Conservation (phyloP, 2,888 invertebrate species). For the Campoplex capitator region DNA sequence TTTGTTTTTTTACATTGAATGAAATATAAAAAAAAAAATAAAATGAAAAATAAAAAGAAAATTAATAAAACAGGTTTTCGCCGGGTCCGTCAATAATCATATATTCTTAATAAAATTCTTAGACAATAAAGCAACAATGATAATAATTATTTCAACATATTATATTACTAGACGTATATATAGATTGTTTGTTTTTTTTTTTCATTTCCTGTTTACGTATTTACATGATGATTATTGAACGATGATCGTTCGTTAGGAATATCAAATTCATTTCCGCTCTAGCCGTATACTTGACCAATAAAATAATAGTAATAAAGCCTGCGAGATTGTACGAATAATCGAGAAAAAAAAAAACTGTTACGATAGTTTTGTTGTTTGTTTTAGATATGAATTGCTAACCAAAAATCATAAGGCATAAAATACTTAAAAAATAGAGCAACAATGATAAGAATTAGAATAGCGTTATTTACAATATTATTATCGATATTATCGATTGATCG, state of each 20-base stretch:
- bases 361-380: slow-evolving; percentile 8
- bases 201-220: slow-evolving; percentile 51
- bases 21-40: too few species aligned
- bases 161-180: slow-evolving; percentile 51
- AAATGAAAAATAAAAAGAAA: neutral
- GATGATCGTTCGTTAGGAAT: slow-evolving; percentile 57
- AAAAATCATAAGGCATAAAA: slow-evolving; percentile 18
- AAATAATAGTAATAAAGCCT: slow-evolving; percentile 65
- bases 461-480: slow-evolving; percentile 64
- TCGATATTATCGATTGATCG: slow-evolving; percentile 52
- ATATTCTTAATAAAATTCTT: slow-evolving; percentile 80
- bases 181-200: neutral
- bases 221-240: slow-evolving; percentile 65
- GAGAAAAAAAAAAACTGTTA: slow-evolving; percentile 28
- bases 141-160: slow-evolving; percentile 72
- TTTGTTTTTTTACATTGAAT: neutral
- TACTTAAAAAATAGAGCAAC: slow-evolving; percentile 67
- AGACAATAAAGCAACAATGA: slow-evolving; percentile 83
- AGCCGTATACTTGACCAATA: slow-evolving; percentile 54
- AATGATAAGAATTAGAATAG: slow-evolving; percentile 58
- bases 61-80: neutral
- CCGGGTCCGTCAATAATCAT: slow-evolving; percentile 64
- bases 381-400: slow-evolving; percentile 26
- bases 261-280: slow-evolving; percentile 45
- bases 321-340: slow-evolving; percentile 35